Percentiles rank a stretch among this genome's conserved stretches.
These are phyloP conservation scores for Bombus cullumanus DNA, from an alignment of 1,140 invertebrate genomes.

Conservation along the genomic window DNA sequence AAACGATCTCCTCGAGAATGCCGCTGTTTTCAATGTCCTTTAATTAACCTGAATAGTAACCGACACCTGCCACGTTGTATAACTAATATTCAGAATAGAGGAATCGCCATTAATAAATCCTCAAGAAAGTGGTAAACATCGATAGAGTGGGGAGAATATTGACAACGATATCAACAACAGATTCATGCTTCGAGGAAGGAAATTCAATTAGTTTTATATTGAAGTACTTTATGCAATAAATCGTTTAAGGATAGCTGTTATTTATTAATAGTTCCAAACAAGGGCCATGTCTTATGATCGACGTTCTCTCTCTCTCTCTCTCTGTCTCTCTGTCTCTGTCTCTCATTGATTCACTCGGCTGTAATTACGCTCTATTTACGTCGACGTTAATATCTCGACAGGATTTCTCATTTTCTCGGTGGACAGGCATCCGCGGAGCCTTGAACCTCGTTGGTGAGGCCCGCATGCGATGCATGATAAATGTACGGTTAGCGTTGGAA, in stretches of 20 bases:
- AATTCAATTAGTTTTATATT: neutral
- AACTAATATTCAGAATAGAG: neutral
- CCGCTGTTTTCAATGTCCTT: neutral
- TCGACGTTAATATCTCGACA: slow-evolving; percentile 29
- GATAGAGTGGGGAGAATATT: neutral
- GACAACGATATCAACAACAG: neutral
- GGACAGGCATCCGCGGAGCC: slow-evolving; percentile 12
- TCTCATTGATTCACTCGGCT: slow-evolving; percentile 33
- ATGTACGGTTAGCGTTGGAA: slow-evolving; percentile 42
- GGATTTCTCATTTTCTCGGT: slow-evolving; percentile 63
- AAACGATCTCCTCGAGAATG: neutral
- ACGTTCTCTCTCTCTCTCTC: neutral
- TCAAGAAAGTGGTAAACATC: neutral
- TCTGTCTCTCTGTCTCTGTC: too few species aligned
- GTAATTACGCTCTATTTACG: slow-evolving; percentile 64
- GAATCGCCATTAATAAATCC: neutral
- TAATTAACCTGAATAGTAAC: neutral
- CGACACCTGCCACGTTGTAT: neutral
- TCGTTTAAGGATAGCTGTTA: neutral
- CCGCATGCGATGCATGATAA: slow-evolving; percentile 55
- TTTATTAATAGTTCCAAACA: slow-evolving; percentile 57
- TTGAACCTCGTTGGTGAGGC: slow-evolving; percentile 54
- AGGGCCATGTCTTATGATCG: neutral
- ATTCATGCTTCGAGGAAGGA: neutral
- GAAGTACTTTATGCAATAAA: neutral